phyloP scores from a whole-genome alignment of 2,113 vertebrate genomes.

The Struthio camelus region DNA sequence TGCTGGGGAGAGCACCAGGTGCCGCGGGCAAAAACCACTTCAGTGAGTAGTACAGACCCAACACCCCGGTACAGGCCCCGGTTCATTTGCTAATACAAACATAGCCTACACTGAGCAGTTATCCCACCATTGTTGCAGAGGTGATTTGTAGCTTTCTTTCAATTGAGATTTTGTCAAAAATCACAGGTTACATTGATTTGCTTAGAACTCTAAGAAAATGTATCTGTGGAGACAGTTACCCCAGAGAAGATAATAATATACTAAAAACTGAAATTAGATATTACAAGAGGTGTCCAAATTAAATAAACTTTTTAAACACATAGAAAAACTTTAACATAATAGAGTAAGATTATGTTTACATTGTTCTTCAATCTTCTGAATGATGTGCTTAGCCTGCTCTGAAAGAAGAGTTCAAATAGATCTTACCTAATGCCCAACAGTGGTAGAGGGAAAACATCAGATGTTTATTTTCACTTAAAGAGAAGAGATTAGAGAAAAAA shows the following conservation, averaged over 20 bases:
- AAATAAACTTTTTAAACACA: neutral
- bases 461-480: no score
- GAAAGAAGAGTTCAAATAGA: neutral
- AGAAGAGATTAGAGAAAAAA: no score
- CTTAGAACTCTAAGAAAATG: neutral
- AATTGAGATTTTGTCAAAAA: no score
- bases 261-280: neutral
- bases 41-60: neutral
- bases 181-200: neutral
- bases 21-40: neutral
- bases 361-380: neutral
- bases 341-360: neutral
- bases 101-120: neutral
- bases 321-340: neutral
- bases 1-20: neutral
- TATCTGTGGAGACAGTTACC: neutral
- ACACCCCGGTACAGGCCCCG: neutral
- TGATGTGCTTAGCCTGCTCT: neutral
- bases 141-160: no score
- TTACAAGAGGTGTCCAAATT: neutral
- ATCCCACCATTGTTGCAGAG: neutral
- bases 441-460: no score
- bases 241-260: neutral
- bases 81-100: neutral
- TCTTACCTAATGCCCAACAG: no score